Percentiles rank a stretch among this genome's conserved stretches.
These are phyloP conservation scores for Latrodectus geometricus DNA, from an alignment of 1,140 invertebrate species.

Conservation along the genomic window DNA sequence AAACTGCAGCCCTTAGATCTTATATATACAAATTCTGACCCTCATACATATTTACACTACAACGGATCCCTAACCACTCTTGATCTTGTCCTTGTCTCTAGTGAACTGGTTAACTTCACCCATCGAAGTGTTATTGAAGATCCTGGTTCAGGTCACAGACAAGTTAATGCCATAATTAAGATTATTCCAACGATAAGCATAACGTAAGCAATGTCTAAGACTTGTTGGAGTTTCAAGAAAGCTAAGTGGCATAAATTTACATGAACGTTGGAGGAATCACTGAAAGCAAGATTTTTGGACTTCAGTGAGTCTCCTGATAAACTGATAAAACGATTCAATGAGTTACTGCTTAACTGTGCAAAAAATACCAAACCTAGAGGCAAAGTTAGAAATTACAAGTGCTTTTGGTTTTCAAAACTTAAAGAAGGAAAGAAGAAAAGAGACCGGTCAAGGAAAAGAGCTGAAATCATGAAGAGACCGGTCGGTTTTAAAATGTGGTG, in stretches of 20 bases:
- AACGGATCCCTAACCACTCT: neutral
- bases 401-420: neutral
- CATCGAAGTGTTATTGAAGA: neutral
- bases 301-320: neutral
- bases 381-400: slow-evolving; percentile 6
- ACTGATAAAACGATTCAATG: neutral
- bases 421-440: neutral
- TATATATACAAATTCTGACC: neutral
- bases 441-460: slow-evolving; percentile 5
- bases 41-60: neutral
- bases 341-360: neutral
- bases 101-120: neutral
- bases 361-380: neutral
- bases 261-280: neutral
- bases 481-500: neutral
- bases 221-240: neutral
- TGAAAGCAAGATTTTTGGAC: neutral
- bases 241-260: slow-evolving; percentile 1
- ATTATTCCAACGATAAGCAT: neutral
- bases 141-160: neutral
- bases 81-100: neutral
- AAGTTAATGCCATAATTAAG: neutral
- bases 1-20: neutral
- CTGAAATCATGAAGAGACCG: neutral
- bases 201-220: neutral